Conservation (phyloP, 2,888 invertebrate genomes). For the Eucera pruinosa region DNA sequence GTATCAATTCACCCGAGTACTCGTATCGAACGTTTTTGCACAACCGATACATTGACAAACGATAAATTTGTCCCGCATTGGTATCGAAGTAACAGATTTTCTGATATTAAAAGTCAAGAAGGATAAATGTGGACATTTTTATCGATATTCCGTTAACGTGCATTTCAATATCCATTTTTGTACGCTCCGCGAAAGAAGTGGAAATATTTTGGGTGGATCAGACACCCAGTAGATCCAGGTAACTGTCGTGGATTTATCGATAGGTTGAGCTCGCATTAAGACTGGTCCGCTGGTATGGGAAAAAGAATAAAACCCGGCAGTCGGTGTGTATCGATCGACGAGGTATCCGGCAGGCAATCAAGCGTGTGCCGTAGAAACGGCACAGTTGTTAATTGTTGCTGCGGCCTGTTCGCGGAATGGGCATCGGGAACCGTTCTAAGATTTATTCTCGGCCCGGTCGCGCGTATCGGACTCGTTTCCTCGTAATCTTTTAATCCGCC, state of each 20-base stretch:
- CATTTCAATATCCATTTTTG: neutral
- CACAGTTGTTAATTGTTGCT: conserved; percentile 66
- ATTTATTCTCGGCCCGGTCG: conserved; percentile 49
- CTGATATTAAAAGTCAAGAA: neutral
- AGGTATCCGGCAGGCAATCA: conserved; percentile 62
- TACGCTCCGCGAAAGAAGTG: neutral
- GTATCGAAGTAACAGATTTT: neutral
- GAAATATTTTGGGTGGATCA: neutral
- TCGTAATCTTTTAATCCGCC: conserved; percentile 56
- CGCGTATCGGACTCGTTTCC: conserved; percentile 32
- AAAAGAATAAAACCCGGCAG: conserved; percentile 45
- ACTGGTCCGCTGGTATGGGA: conserved; percentile 36
- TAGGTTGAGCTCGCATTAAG: conserved; percentile 68
- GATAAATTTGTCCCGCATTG: neutral
- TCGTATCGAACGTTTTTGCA: too few species aligned
- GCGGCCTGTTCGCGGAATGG: conserved; percentile 52
- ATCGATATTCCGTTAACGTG: neutral
- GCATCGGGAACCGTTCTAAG: conserved; percentile 49
- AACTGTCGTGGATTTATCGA: conserved; percentile 71
- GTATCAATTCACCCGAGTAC: too few species aligned
- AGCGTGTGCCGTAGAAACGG: conserved; percentile 48
- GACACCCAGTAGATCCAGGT: conserved; percentile 29
- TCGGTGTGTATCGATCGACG: conserved; percentile 58
- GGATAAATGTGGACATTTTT: neutral
- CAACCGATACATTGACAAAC: neutral